Conservation (phyloP, 2,797 vertebrate species). For the Enoplosus armatus region DNA sequence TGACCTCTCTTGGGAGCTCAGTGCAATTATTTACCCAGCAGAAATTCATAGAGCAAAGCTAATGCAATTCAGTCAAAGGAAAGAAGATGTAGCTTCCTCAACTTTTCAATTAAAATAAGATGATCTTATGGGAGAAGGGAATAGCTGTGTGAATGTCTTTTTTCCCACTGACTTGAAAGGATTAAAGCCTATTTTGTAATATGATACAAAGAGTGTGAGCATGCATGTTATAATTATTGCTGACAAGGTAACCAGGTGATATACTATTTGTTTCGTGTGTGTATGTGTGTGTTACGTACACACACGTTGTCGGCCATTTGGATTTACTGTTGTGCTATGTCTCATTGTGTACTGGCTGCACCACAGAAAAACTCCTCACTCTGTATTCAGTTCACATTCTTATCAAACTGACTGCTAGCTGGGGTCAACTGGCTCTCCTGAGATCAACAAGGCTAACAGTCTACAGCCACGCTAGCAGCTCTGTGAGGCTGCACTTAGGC, state of each 20-base stretch:
- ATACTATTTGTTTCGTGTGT: background rate
- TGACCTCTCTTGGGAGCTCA: constrained; percentile 74
- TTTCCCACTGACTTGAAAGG: constrained; percentile 19
- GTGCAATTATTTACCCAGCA: constrained; percentile 76
- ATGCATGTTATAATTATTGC: constrained; percentile 39
- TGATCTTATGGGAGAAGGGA: constrained; percentile 28
- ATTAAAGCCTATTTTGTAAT: constrained; percentile 35
- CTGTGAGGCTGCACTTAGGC: constrained; percentile 3
- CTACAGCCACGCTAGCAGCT: constrained; percentile 2
- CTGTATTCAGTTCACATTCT: constrained; percentile 42
- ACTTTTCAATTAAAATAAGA: constrained; percentile 64
- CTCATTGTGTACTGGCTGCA: constrained; percentile 5
- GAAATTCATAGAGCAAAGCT: constrained; percentile 72
- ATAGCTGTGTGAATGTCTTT: constrained; percentile 5
- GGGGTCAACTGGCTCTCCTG: constrained; percentile 45
- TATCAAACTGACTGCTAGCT: constrained; percentile 31
- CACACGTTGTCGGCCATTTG: background rate
- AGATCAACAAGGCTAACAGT: constrained; percentile 23
- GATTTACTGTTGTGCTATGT: background rate
- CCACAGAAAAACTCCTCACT: constrained; percentile 2
- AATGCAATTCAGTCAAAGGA: constrained; percentile 66
- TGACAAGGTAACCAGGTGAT: constrained; percentile 28
- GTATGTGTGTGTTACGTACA: background rate
- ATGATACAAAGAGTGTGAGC: constrained; percentile 39
- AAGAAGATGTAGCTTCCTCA: constrained; percentile 60